phyloP scores from a whole-genome alignment of 2,113 vertebrate genomes.

The Callithrix jacchus region DNA sequence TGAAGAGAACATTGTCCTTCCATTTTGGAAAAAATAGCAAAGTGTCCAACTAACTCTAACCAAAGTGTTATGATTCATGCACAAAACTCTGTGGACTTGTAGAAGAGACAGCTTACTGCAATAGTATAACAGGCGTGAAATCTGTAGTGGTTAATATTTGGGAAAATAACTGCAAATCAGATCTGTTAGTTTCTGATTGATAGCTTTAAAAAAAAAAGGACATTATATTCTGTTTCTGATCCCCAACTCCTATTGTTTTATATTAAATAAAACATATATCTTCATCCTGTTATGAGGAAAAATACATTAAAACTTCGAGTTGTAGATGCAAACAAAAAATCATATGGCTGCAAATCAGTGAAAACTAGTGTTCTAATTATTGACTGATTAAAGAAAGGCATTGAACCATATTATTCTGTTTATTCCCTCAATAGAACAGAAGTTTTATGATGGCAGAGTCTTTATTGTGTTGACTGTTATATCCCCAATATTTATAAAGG shows the following conservation, averaged over 20 bases:
- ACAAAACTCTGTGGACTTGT: too few species aligned
- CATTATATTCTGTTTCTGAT: slow-evolving; percentile 18
- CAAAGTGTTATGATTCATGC: neutral
- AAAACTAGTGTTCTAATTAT: neutral
- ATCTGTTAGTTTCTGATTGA: slow-evolving; percentile 34
- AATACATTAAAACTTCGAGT: neutral
- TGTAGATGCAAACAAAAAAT: neutral
- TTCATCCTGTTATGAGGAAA: neutral
- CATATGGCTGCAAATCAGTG: neutral
- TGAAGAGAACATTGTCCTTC: neutral
- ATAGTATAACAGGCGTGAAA: neutral
- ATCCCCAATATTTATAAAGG: neutral
- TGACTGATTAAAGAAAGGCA: neutral
- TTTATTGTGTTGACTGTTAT: neutral
- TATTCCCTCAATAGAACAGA: neutral
- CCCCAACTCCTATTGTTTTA: neutral
- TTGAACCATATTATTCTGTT: slow-evolving; percentile 11
- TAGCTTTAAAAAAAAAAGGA: slow-evolving; percentile 66
- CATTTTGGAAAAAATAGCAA: neutral
- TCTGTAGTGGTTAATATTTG: slow-evolving; percentile 57
- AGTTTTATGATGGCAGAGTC: neutral
- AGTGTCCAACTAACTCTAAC: neutral
- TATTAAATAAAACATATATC: neutral
- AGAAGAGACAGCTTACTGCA: neutral
- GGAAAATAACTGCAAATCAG: neutral